phyloP scores from a whole-genome alignment of 1,140 invertebrate genomes.

The Drosophila erecta region DNA sequence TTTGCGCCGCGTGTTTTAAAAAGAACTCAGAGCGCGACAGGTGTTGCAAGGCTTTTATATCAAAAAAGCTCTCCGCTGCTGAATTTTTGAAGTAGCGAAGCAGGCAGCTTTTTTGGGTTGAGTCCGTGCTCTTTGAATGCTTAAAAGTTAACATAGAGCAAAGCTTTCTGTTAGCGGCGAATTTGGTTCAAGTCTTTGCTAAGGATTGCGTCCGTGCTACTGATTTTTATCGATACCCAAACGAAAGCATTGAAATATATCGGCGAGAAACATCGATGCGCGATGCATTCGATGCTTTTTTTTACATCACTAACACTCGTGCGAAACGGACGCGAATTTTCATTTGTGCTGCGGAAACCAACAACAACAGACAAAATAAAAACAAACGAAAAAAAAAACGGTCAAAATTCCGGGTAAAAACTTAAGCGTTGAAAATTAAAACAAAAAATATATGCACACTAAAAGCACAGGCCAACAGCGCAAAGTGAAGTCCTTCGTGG shows the following conservation, averaged over 20 bases:
- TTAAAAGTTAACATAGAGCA: no score
- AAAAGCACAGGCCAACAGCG: background rate
- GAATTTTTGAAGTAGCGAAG: no score
- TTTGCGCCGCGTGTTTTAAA: background rate
- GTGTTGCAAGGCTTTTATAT: no score
- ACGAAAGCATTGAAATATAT: no score
- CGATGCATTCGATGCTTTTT: no score
- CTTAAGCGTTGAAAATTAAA: background rate
- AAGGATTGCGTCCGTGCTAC: no score
- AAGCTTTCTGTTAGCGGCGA: no score
- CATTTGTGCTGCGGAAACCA: conserved; percentile 5
- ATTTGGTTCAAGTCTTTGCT: background rate
- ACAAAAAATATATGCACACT: background rate
- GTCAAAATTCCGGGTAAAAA: conserved; percentile 3
- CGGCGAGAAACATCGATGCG: no score
- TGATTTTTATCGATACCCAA: background rate
- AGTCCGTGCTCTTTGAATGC: background rate
- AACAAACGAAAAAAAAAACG: conserved; percentile 5
- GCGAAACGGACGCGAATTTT: conserved; percentile 7
- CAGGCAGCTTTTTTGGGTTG: background rate
- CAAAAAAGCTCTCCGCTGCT: background rate
- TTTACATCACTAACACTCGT: background rate
- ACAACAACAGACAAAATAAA: conserved; percentile 15
- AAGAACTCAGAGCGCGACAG: no score
- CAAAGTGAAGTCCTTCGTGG: background rate